Evolutionary conservation across 1,140 invertebrate genomes (phyloP).

Genomic region (Trichonephila clavipes): DNA sequence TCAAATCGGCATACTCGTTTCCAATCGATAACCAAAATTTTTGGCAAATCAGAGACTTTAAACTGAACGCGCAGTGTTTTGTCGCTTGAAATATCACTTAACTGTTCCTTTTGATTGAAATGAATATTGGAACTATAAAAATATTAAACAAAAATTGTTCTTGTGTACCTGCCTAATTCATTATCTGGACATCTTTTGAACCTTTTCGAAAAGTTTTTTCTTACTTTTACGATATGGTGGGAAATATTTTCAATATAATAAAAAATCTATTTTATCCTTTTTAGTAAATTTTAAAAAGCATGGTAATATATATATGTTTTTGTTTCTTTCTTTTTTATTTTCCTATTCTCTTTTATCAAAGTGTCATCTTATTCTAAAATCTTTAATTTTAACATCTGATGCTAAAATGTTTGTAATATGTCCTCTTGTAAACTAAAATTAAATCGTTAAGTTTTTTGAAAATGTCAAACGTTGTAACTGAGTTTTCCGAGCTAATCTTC

Average conservation of each 20-base stretch:
- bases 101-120: conserved; percentile 61
- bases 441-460: too few relatives aligned
- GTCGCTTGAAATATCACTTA: conserved; percentile 52
- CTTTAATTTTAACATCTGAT: too few relatives aligned
- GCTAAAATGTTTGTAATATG: too few relatives aligned
- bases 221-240: conserved; percentile 79
- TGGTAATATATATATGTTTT: too few relatives aligned
- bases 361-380: too few relatives aligned
- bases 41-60: conserved; percentile 50
- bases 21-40: conserved; percentile 84
- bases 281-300: neutral
- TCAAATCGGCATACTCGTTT: conserved; percentile 84
- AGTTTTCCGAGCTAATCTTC: too few relatives aligned
- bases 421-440: too few relatives aligned
- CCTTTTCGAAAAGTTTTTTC: neutral
- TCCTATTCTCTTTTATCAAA: too few relatives aligned
- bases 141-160: conserved; percentile 47
- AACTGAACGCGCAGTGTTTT: conserved; percentile 47
- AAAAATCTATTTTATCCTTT: neutral
- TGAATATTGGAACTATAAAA: conserved; percentile 52
- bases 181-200: conserved; percentile 39
- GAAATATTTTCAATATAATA: conserved; percentile 20
- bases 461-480: too few relatives aligned
- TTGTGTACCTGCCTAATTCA: neutral
- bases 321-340: too few relatives aligned